Evolutionary conservation across 1,140 invertebrate genomes (phyloP), one percentile per base, ranked within the genome.

Genomic region (Araneus ventricosus): DNA sequence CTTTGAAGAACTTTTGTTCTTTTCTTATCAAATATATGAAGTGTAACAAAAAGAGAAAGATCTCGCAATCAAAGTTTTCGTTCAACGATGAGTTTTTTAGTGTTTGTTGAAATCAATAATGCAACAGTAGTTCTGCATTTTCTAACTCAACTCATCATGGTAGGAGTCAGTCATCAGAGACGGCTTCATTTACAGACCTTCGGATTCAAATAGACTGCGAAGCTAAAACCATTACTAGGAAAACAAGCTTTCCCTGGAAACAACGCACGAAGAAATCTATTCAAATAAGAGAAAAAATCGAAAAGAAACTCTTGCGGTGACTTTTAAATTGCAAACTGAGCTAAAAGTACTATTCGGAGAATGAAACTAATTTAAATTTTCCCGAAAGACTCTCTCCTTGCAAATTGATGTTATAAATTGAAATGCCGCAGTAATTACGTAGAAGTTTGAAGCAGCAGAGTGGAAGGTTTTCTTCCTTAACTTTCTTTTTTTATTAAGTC

Each of bases 341-440:
- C 27, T 90, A 79, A 90, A 90, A 90, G 88, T 80, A 90, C 70
- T 52, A 80, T 90, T 90, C 45, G 30, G 3, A 45, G 88, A 90
- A 90, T 90, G 88, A 90, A 90, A 90, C 88, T 90, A 90, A 90
- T 90, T 90, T 90, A 90, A 90, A 90, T 90, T 90, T 82, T 80
- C 52, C 88, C 88, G 45, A 80, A 90, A 90, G 75, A 30, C 70
- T 80, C 39, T 90, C 61, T 80, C 27, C 30, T 37, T 82, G 52
- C 88, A 90, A 90, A 90, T 90, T 90, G 88, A 90, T 90, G 88
- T 90, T 90, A 79, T 82, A 90, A 90, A 90, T 90, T 82, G 88
- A 90, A 82, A 90, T 27, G 70, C 88, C n/a, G 75, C 70, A 37
- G 88, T 90, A 90, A 90, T 90, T 90, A 90, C 88, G 41, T 17